These are phyloP conservation scores for Noctua pronuba DNA, from an alignment of 2,888 invertebrate genomes.

Conservation along the genomic window DNA sequence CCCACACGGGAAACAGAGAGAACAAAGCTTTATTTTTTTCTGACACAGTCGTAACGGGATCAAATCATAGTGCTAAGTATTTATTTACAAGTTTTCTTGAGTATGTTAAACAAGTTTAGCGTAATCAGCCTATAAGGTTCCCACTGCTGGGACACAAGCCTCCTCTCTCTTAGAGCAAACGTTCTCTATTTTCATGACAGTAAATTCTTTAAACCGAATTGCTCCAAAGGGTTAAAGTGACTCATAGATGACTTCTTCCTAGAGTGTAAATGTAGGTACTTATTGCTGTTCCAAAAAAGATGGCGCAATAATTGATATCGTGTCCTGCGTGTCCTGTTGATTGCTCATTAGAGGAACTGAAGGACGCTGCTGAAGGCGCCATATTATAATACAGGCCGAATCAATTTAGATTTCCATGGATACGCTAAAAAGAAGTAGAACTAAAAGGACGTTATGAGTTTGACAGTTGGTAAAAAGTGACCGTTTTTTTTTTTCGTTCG, in stretches of 20 bases:
- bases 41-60: conserved; percentile 37
- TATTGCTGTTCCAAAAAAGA: background rate
- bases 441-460: background rate
- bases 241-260: too few relatives aligned
- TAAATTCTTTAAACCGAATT: too few relatives aligned
- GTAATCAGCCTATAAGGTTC: background rate
- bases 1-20: conserved; percentile 35
- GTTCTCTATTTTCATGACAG: too few relatives aligned
- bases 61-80: conserved; percentile 14
- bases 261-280: background rate
- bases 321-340: background rate
- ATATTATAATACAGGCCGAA: background rate
- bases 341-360: background rate
- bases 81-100: conserved; percentile 9
- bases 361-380: background rate
- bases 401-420: background rate
- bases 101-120: too few relatives aligned
- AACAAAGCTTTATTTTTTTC: conserved; percentile 53
- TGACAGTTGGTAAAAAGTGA: background rate
- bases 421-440: background rate
- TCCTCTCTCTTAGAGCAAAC: background rate
- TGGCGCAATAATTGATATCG: background rate
- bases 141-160: background rate
- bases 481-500: background rate
- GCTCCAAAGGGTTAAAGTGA: too few relatives aligned